Evolutionary conservation across 2,113 vertebrate genomes (phyloP).

Genomic region (Tretioscincus oriximinensis): DNA sequence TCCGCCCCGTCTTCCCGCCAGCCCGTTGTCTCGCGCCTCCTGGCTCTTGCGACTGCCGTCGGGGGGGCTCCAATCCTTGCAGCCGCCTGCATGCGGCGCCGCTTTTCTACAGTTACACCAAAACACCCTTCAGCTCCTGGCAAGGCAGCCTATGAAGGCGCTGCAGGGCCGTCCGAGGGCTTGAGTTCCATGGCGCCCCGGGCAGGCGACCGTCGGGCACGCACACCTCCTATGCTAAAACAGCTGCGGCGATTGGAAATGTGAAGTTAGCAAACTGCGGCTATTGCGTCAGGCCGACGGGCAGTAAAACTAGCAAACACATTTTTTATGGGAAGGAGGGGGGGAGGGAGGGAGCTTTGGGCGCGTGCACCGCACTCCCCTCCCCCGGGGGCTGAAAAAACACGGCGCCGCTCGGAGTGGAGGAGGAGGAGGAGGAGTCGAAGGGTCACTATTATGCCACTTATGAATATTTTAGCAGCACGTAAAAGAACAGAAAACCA

Average conservation of each 20-base stretch:
- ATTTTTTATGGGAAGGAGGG: neutral
- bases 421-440: neutral
- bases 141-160: too few species aligned
- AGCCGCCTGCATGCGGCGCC: neutral
- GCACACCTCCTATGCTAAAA: too few species aligned
- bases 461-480: slow-evolving; percentile 6
- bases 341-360: neutral
- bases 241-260: too few species aligned
- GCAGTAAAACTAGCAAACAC: too few species aligned
- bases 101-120: neutral
- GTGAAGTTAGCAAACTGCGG: too few species aligned
- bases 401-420: neutral
- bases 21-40: too few species aligned
- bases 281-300: too few species aligned
- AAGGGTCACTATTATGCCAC: slow-evolving; percentile 2
- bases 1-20: neutral
- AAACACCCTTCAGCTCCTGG: too few species aligned
- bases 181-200: too few species aligned
- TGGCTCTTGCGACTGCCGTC: too few species aligned
- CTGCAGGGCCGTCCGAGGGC: too few species aligned
- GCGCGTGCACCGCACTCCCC: neutral
- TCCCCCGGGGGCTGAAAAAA: neutral
- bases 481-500: neutral
- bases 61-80: neutral
- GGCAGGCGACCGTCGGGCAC: too few species aligned